Evolutionary conservation across 1,140 invertebrate species (phyloP).

Genomic region (Octopus bimaculoides): DNA sequence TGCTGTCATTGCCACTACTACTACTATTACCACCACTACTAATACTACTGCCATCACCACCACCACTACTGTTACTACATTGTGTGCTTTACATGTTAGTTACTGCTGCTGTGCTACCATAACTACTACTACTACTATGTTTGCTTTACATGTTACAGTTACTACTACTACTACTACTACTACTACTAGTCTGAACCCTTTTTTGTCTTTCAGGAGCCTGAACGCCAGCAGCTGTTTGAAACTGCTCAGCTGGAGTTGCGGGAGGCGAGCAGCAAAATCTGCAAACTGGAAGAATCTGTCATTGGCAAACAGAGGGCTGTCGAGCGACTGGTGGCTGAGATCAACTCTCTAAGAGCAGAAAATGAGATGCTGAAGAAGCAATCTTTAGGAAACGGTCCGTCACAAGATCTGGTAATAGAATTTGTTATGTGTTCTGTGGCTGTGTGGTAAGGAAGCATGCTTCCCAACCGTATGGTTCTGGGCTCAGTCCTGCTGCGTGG

Average conservation of each 20-base stretch:
- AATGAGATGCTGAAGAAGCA: not conserved
- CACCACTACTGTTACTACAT: conserved; percentile 8
- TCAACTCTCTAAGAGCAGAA: conserved; percentile 19
- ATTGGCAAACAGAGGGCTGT: conserved; percentile 39
- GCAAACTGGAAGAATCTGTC: conserved; percentile 38
- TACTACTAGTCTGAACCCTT: not conserved
- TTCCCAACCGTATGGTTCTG: not conserved
- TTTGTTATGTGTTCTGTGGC: not conserved
- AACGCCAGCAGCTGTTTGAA: not conserved
- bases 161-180: too few relatives aligned
- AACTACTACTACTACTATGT: too few relatives aligned
- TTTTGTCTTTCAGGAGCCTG: not conserved
- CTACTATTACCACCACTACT: conserved; percentile 25
- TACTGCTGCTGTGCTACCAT: too few relatives aligned
- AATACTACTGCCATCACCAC: conserved; percentile 23
- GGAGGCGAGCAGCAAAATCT: conserved; percentile 26
- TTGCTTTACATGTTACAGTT: too few relatives aligned
- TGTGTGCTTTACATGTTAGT: too few relatives aligned
- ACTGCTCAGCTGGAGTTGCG: conserved; percentile 24
- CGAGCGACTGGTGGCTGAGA: conserved; percentile 35
- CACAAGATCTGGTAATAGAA: not conserved
- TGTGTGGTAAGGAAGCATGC: not conserved
- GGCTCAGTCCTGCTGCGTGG: not conserved
- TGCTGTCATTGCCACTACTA: conserved; percentile 26
- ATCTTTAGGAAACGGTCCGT: not conserved